Evolutionary conservation across 1,140 invertebrate genomes (phyloP).

Genomic region (Pogonus chalceus): DNA sequence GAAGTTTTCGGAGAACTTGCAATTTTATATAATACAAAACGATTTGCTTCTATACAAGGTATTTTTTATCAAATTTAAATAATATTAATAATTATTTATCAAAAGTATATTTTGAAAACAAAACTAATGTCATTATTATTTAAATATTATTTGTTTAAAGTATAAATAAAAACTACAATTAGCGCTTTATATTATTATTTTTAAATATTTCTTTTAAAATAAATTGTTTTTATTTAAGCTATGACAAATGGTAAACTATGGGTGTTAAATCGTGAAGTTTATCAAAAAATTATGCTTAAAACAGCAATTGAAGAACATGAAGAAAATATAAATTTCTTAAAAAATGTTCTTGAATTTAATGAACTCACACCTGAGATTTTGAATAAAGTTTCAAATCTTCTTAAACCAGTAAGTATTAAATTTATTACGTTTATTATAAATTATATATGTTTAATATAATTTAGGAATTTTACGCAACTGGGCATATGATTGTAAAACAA

Average conservation of each 20-base stretch:
- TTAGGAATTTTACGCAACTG: constrained; percentile 75
- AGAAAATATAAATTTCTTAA: constrained; percentile 74
- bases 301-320: constrained; percentile 68
- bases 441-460: constrained; percentile 6
- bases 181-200: background rate
- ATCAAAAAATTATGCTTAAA: constrained; percentile 81
- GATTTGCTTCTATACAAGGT: constrained; percentile 77
- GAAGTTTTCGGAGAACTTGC: constrained; percentile 91
- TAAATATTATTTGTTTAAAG: constrained; percentile 2
- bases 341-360: constrained; percentile 73
- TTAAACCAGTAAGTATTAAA: constrained; percentile 62
- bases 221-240: no score
- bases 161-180: background rate
- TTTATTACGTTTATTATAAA: background rate
- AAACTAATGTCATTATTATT: background rate
- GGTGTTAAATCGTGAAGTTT: constrained; percentile 76
- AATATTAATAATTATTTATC: background rate
- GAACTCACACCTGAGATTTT: constrained; percentile 72
- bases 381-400: constrained; percentile 77
- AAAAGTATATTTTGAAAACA: constrained; percentile 8
- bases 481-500: constrained; percentile 81
- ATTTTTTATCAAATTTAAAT: no score
- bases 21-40: constrained; percentile 84
- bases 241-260: constrained; percentile 72
- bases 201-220: constrained; percentile 10